A percentile compares a stretch with the other conserved stretches of the same genome.
These are phyloP conservation scores for Elmis aenea DNA, from an alignment of 2,888 invertebrate species.

Conservation along the genomic window DNA sequence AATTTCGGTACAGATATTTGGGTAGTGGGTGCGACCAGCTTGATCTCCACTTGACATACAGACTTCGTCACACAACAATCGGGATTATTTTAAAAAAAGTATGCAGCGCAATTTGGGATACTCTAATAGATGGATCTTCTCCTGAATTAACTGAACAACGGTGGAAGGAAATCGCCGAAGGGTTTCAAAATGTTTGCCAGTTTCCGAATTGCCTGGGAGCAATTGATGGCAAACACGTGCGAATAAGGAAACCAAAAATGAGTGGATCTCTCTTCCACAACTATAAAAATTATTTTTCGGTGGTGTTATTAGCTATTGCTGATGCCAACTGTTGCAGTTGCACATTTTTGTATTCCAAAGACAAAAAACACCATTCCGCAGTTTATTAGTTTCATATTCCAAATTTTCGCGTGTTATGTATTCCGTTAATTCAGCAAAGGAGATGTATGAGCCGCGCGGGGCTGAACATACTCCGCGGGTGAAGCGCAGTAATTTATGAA, in stretches of 20 bases:
- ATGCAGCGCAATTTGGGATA: conserved; percentile 26
- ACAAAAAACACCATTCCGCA: too few relatives aligned
- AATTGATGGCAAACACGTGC: conserved; percentile 6
- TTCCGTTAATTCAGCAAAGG: too few relatives aligned
- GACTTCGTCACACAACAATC: conserved; percentile 27
- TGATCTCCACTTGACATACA: conserved; percentile 25
- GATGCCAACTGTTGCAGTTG: too few relatives aligned
- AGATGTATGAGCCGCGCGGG: too few relatives aligned
- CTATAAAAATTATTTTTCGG: conserved; percentile 2
- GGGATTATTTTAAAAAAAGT: conserved; percentile 26
- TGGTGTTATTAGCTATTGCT: conserved; percentile 1
- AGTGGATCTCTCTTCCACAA: conserved; percentile 5
- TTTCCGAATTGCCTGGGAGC: conserved; percentile 18
- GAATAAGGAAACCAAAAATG: conserved; percentile 3
- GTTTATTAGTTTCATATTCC: too few relatives aligned
- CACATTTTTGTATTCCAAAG: too few relatives aligned
- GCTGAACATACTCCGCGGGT: too few relatives aligned
- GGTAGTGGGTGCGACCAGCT: background rate
- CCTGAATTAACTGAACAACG: conserved; percentile 19
- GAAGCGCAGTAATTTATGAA: too few relatives aligned
- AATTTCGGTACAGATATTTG: too few relatives aligned
- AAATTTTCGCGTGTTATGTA: too few relatives aligned
- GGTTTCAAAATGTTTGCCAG: conserved; percentile 18
- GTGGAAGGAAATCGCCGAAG: conserved; percentile 21
- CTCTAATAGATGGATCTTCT: conserved; percentile 23